These are phyloP conservation scores for Drosophila melanosoma DNA, from an alignment of 2,888 invertebrate species.

Conservation along the genomic window DNA sequence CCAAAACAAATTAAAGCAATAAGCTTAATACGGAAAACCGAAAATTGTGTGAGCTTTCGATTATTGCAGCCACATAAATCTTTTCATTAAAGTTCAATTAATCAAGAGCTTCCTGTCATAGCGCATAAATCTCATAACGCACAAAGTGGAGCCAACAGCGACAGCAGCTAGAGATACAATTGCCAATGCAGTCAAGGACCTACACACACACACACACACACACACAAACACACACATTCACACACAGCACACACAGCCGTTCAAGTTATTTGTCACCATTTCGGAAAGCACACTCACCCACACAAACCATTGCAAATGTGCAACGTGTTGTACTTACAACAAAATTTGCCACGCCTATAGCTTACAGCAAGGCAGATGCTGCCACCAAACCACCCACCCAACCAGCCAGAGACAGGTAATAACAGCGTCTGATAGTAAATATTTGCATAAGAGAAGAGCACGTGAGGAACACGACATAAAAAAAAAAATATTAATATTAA, in stretches of 20 bases:
- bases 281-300: slow-evolving; percentile 20
- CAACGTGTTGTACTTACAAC: slow-evolving; percentile 73
- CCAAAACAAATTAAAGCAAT: slow-evolving; percentile 66
- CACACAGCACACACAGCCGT: slow-evolving; percentile 18
- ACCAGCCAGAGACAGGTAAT: slow-evolving; percentile 56
- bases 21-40: slow-evolving; percentile 34
- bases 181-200: slow-evolving; percentile 49
- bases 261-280: slow-evolving; percentile 71
- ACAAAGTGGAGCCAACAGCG: slow-evolving; percentile 50
- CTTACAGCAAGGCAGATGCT: slow-evolving; percentile 14
- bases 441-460: slow-evolving; percentile 48
- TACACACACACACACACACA: slow-evolving; percentile 6
- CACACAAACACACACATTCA: not conserved
- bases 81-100: slow-evolving; percentile 80
- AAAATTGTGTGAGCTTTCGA: slow-evolving; percentile 52
- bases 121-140: slow-evolving; percentile 70
- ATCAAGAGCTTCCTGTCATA: slow-evolving; percentile 74
- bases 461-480: slow-evolving; percentile 36
- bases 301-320: slow-evolving; percentile 53
- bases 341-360: slow-evolving; percentile 71
- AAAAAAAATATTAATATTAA: too few species aligned
- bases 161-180: slow-evolving; percentile 45
- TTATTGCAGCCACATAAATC: slow-evolving; percentile 77
- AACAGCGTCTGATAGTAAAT: slow-evolving; percentile 53
- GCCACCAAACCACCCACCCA: slow-evolving; percentile 10